Evolutionary conservation across 1,140 invertebrate species (phyloP).

Genomic region (Tribolium castaneum): DNA sequence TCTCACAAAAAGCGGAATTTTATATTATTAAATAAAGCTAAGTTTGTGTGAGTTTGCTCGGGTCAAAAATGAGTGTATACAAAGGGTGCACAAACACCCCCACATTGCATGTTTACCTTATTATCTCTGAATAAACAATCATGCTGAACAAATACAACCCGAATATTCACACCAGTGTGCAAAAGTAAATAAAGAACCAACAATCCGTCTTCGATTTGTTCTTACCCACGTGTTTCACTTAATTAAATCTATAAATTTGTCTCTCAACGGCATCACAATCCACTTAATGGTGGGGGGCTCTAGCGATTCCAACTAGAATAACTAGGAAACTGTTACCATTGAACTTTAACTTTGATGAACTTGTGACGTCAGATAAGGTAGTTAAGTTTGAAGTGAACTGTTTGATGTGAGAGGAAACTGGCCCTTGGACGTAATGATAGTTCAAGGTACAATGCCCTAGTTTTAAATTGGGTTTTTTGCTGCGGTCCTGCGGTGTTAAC

Average conservation of each 20-base stretch:
- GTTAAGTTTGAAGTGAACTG: not conserved
- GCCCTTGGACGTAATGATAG: not conserved
- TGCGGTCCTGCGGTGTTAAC: too few relatives aligned
- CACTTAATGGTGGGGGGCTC: not conserved
- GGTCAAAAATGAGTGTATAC: not conserved
- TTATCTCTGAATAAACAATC: not conserved
- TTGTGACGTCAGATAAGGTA: not conserved
- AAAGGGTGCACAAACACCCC: not conserved
- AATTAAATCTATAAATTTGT: not conserved
- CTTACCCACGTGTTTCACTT: not conserved
- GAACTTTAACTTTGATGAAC: not conserved
- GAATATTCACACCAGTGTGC: not conserved
- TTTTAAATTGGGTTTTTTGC: too few relatives aligned
- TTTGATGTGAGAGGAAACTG: not conserved
- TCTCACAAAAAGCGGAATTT: not conserved
- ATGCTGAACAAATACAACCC: not conserved
- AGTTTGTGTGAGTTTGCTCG: not conserved
- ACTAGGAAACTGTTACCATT: not conserved
- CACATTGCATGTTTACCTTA: not conserved
- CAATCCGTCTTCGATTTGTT: not conserved
- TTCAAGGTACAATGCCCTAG: too few relatives aligned
- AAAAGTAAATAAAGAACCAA: not conserved
- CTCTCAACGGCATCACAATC: not conserved
- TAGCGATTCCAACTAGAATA: not conserved
- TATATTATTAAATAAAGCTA: not conserved